phyloP scores from a whole-genome alignment of 2,113 vertebrate genomes.

The Aptenodytes forsteri region DNA sequence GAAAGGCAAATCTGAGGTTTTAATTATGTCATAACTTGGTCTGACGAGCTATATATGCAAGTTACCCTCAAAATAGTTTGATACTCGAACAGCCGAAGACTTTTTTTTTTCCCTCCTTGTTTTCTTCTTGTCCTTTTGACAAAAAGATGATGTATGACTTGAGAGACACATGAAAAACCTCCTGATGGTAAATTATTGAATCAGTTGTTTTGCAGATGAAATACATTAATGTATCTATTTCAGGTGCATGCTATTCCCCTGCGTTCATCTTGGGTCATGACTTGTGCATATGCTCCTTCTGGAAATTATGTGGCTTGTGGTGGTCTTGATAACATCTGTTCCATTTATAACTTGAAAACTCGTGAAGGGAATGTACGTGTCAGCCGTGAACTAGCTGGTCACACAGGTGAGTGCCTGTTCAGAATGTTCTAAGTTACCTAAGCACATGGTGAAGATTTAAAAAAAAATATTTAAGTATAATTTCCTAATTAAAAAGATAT shows the following conservation, averaged over 20 bases:
- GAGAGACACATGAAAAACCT: background rate
- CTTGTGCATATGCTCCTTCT: constrained; percentile 96
- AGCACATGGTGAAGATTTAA: background rate
- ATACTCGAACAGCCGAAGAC: background rate
- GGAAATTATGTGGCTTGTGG: constrained; percentile 98
- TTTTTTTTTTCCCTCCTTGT: background rate
- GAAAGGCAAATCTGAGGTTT: background rate
- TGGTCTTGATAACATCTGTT: constrained; percentile 98
- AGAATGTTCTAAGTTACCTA: background rate
- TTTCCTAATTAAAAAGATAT: background rate
- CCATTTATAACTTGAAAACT: constrained; percentile 99
- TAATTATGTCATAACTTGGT: background rate
- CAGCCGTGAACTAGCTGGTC: constrained; percentile 95
- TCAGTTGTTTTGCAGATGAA: background rate
- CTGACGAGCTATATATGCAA: background rate
- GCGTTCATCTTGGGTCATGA: constrained; percentile 99
- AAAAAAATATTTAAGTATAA: background rate
- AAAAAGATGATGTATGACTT: background rate
- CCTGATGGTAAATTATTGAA: background rate
- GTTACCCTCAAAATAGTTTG: background rate
- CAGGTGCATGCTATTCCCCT: constrained; percentile 97
- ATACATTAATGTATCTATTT: fast-evolving
- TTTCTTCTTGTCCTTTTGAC: background rate
- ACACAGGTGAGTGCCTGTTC: constrained; percentile 84
- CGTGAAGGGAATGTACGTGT: constrained; percentile 98